Base-by-base conservation (phyloP, 1,140 invertebrate species). In the Scaptodrosophila lebanonensis region DNA sequence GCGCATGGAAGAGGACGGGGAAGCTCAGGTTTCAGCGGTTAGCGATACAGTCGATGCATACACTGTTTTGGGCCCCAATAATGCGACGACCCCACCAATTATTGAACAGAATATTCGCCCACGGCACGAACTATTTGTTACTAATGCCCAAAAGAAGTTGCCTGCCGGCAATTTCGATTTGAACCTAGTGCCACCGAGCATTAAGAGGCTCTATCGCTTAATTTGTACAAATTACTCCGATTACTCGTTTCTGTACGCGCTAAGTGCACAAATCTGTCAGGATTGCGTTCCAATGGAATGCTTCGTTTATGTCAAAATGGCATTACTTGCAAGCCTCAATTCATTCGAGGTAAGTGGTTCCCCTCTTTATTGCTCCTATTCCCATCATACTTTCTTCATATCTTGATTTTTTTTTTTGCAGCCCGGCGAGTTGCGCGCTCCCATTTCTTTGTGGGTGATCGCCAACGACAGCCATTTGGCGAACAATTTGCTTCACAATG, bases 211-310 rank as follows among this genome's bases (percentile, higher is more conserved):
- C 1, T 60, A 84, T 45, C 13, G 29, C 2, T 3, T 77, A 0
- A 59, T 86, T 1, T 61, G 60, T 1, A n/a, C 20, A 1, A 43
- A 66, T 0, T 61, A 75, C n/a, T 86, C 84, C 0, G 84, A 86
- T 33, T 86, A 83, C 30, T 45, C 82, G 0, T 86, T 83, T 35
- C 60, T 86, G 3, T 86, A 85, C 32, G 38, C 77, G 0, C 8
- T 86, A 16, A 68, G 77, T 4, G 69, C 73, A 0, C 84, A 86
- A 29, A 38, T 86, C 1, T 32, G 73, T 5, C 76, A 83, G 18
- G 61, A 84, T 0, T 58, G 51, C 9, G 64, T 82, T 15, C 84
- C 84, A 9, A 86, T 86, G 77, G 70, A 84, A 4, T 85, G 60
- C 7, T 86, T 66, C 39, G 82, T 82, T 0, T 72, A 76, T 13